Conservation (phyloP, 2,797 vertebrate genomes). For the Dendrocincla tyrannina region DNA sequence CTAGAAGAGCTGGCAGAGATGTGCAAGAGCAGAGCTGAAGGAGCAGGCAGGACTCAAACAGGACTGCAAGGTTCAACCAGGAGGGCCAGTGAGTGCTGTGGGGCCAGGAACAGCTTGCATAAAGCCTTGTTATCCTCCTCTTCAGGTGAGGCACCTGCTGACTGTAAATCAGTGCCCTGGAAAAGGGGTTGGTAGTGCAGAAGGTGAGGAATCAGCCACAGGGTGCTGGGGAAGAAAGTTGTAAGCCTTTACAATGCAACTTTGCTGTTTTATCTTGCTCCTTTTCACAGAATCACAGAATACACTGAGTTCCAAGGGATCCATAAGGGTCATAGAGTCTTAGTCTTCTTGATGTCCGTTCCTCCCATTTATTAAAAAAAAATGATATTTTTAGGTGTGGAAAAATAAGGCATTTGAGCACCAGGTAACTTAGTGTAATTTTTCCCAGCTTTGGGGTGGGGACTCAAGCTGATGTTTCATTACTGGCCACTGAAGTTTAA, state of each 20-base stretch:
- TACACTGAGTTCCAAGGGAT: background rate
- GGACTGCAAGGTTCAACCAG: background rate
- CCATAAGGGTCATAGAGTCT: background rate
- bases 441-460: background rate
- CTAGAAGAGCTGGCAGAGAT: background rate
- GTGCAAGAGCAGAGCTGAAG: background rate
- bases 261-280: background rate
- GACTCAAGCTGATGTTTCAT: background rate
- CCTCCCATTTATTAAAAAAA: background rate
- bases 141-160: background rate
- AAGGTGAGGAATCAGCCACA: background rate
- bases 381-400: background rate
- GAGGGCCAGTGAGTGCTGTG: background rate
- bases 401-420: background rate
- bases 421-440: background rate
- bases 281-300: background rate
- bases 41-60: background rate
- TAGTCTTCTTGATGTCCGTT: background rate
- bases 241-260: background rate
- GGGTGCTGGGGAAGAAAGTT: background rate
- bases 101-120: background rate
- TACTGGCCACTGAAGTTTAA: background rate
- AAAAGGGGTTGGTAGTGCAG: background rate
- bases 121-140: background rate
- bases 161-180: background rate